These are phyloP conservation scores for Eupithecia subfuscata DNA, from an alignment of 2,888 invertebrate genomes.

Conservation along the genomic window DNA sequence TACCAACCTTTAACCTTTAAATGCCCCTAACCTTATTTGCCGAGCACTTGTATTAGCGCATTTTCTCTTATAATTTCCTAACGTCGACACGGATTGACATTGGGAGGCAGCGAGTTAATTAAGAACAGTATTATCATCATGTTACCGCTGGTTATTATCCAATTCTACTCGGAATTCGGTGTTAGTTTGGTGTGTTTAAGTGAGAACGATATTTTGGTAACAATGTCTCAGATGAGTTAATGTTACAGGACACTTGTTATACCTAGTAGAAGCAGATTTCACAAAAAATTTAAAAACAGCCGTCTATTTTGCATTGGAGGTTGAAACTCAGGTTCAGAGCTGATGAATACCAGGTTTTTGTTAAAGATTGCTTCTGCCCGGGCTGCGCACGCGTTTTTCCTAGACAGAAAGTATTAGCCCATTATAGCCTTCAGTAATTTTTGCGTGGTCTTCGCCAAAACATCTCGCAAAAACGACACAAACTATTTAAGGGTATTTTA, in stretches of 20 bases:
- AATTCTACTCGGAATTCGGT: constrained; percentile 4
- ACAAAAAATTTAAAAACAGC: no score
- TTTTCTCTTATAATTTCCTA: constrained; percentile 27
- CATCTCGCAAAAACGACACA: no score
- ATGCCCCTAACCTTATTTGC: constrained; percentile 17
- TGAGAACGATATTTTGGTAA: not conserved
- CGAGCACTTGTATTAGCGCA: constrained; percentile 19
- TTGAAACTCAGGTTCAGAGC: no score
- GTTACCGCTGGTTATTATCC: constrained; percentile 12
- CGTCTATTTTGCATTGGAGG: no score
- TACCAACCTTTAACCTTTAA: constrained; percentile 18
- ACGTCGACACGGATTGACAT: constrained; percentile 23
- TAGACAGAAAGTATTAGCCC: no score
- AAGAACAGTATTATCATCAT: constrained; percentile 20
- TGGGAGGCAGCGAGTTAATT: constrained; percentile 20
- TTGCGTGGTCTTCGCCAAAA: no score
- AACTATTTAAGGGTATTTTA: no score
- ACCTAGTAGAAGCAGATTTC: not conserved
- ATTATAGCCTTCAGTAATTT: no score
- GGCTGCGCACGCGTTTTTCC: no score
- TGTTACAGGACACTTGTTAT: not conserved
- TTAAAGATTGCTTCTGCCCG: no score
- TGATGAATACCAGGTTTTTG: no score
- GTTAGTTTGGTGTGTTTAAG: not conserved
- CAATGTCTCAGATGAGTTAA: not conserved